Base-by-base conservation (phyloP, 2,113 vertebrate species). In the Chaetorhynchus papuensis region DNA sequence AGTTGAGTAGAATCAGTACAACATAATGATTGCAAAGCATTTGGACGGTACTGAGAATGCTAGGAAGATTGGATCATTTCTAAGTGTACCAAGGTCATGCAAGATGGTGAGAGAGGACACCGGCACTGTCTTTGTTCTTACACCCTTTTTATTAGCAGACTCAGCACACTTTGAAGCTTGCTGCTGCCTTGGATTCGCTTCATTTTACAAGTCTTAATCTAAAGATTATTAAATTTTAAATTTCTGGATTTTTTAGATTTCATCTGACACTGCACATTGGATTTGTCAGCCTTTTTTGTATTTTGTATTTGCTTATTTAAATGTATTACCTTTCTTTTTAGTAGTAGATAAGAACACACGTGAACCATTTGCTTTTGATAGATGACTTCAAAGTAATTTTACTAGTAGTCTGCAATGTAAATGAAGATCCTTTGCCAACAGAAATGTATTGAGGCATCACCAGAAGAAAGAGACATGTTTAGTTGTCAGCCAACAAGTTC, bases 1-100 rank as follows among this genome's bases (percentile, higher is more conserved):
- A 99, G 98, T 98, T 99, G 90, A 98, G 99, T 90, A 98, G 99
- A 95, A 98, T 99, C 98, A 98, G 99, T 97, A 99, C 99, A 93
- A 99, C 99, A 91, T 99, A 99, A 98, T 98, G 96, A 95, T 96
- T 85, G 93, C 88, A 89, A 89, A 94, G 61, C 83, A 31, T 84
- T 89, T 23, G 83, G 95, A 96, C 94, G 95, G 96, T 94, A 95
- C 92, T 75, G 54, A 63, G 93, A 93, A 94, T 93, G 92, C 94
- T 97, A 93, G 98, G 96, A 95, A 96, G 93, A 96, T 15, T 75
- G 97, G 97, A 97, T 98, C 93, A 80, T 96, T 97, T 94, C 94
- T 84, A 95, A 96, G 80, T 97, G 96, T 98, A 93, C 94, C 91
- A 95, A 96, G 95, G 97, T 96, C 95, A 94, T 59, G 91, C 92